Base-by-base conservation (phyloP, 2,888 invertebrate species). In the Timandra comae region DNA sequence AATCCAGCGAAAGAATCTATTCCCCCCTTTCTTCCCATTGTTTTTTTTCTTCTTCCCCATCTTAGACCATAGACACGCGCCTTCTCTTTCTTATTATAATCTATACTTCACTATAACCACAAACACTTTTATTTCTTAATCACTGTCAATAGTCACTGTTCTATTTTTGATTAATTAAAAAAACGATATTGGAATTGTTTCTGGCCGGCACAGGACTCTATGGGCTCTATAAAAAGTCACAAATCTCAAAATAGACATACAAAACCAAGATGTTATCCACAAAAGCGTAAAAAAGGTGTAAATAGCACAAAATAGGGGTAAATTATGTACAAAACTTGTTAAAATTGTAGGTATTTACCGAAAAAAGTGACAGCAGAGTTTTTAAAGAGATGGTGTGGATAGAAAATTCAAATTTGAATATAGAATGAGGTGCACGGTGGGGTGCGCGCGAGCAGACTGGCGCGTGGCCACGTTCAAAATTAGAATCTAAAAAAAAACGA, bases 21-120 rank as follows among this genome's bases (percentile, higher is more conserved):
- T 81, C 8, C 79, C 76, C 23, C 70, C 66, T 52, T 68, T 79
- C 49, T 74, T 81, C 7, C 61, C 71, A 49, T 49, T 72, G 59
- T 69, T 72, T 70, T 81, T 85, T 73, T 81, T 84, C 69, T 82
- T 84, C 47, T 82, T 84, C 43, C 82, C 82, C 84, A 85, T 85
- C 65, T 60, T 69, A 9, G 4, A 24, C 6, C 16, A 16, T 16
- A 16, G 16, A 16, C 16, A 16, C 16, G 3, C 16, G 16, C 16
- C n/a, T n/a, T n/a, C n/a, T n/a, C n/a, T n/a, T n/a, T n/a, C n/a
- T n/a, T n/a, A n/a, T n/a, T n/a, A n/a, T n/a, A n/a, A n/a, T n/a
- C n/a, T 9, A 22, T 3, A 22, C 22, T 22, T 22, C 38, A 41
- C 55, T 43, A 69, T 74, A 73, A 63, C 37, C 54, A 52, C 62